Conservation (phyloP, 2,113 vertebrate species). For the Myanophis thanlyinensis region DNA sequence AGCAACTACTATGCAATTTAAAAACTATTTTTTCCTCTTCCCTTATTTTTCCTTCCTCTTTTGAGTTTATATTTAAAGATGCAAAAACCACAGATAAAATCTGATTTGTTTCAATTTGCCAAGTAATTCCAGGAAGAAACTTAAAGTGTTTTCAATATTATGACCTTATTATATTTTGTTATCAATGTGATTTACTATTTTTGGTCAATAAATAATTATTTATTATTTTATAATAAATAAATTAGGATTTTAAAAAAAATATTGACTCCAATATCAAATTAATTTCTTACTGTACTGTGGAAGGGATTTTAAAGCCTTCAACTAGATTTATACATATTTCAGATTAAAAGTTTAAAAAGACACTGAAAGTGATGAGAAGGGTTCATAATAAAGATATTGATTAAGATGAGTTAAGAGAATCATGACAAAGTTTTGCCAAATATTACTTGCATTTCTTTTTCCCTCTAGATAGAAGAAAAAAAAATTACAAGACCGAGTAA, state of each 20-base stretch:
- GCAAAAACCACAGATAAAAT: not conserved
- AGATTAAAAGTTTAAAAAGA: slow-evolving; percentile 58
- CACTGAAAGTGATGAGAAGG: slow-evolving; percentile 45
- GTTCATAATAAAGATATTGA: slow-evolving; percentile 51
- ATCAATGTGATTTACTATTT: not conserved
- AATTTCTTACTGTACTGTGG: not conserved
- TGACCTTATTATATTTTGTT: not conserved
- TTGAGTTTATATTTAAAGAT: not conserved
- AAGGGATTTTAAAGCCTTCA: slow-evolving; percentile 32
- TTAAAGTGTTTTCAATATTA: not conserved
- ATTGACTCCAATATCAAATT: not conserved
- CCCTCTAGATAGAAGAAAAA: slow-evolving; percentile 50
- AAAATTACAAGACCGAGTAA: slow-evolving; percentile 56
- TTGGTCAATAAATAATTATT: not conserved
- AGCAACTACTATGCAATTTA: not conserved
- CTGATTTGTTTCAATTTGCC: not conserved
- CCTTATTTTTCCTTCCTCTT: not conserved
- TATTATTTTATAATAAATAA: not conserved
- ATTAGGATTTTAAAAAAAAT: not conserved
- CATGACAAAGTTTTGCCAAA: slow-evolving; percentile 56
- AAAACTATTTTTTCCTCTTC: not conserved
- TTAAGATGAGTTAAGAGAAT: slow-evolving; percentile 51
- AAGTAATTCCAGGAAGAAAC: not conserved
- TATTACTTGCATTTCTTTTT: slow-evolving; percentile 53
- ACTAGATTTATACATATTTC: slow-evolving; percentile 52